Conservation (phyloP, 2,797 vertebrate genomes). For the Mycteria americana region DNA sequence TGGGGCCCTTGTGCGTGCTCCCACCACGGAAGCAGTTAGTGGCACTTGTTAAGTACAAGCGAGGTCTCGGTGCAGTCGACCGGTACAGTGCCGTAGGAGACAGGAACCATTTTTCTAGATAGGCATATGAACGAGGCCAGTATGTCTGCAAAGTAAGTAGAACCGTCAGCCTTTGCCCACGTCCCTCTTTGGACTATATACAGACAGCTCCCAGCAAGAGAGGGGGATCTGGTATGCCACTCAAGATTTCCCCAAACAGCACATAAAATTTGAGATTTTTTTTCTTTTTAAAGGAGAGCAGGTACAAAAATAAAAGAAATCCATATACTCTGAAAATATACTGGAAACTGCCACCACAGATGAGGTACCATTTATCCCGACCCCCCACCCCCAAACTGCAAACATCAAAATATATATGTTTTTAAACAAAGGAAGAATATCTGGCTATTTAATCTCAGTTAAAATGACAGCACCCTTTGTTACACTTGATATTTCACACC, state of each 20-base stretch:
- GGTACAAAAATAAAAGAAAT: conserved; percentile 75
- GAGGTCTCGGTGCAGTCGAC: conserved; percentile 19
- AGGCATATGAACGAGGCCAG: not conserved
- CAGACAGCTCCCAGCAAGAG: conserved; percentile 2
- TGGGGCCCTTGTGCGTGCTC: not conserved
- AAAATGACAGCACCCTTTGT: conserved; percentile 75
- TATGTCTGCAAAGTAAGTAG: not conserved
- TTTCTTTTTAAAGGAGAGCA: conserved; percentile 65
- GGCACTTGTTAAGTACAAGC: conserved; percentile 40
- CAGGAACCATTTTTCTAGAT: not conserved
- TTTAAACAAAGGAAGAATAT: conserved; percentile 73
- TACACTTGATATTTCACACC: conserved; percentile 69
- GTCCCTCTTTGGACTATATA: conserved; percentile 4
- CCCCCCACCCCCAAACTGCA: conserved; percentile 55
- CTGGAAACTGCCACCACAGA: conserved; percentile 71
- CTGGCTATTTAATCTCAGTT: conserved; percentile 71
- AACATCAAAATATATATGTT: conserved; percentile 71
- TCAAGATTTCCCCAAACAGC: conserved; percentile 52
- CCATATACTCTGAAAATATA: conserved; percentile 74
- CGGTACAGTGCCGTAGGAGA: not conserved
- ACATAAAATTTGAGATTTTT: conserved; percentile 50
- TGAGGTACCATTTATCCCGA: conserved; percentile 67
- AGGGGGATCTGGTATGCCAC: conserved; percentile 36
- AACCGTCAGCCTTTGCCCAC: conserved; percentile 13
- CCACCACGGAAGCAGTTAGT: not conserved